These are phyloP conservation scores for Siniperca knerii DNA, from an alignment of 2,113 vertebrate species.

Conservation along the genomic window DNA sequence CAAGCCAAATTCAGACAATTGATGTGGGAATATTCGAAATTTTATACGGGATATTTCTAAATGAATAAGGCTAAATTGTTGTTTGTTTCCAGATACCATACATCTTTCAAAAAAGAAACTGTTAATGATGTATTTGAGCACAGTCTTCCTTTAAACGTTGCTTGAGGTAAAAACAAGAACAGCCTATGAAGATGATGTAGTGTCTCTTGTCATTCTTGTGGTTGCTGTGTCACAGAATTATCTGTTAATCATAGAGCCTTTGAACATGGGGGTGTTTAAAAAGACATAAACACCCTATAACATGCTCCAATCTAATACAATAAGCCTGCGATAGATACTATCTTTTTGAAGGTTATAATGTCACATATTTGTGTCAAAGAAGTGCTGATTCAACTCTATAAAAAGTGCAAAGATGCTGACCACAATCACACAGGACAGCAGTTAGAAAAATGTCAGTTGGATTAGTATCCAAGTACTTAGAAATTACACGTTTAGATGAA, in stretches of 20 bases:
- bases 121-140: not conserved
- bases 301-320: not conserved
- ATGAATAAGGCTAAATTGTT: not conserved
- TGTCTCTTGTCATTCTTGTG: not conserved
- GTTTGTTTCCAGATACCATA: not conserved
- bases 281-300: not conserved
- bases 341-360: not conserved
- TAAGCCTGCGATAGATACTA: not conserved
- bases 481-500: not conserved
- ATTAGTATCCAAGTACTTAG: not conserved
- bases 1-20: not conserved
- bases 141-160: not conserved
- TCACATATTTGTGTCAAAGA: not conserved
- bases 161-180: not conserved
- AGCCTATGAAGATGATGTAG: not conserved
- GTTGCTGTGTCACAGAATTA: not conserved
- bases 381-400: too few relatives aligned
- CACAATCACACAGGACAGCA: not conserved
- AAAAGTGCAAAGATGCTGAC: not conserved
- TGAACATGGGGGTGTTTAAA: not conserved
- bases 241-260: constrained; percentile 2
- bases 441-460: too few relatives aligned
- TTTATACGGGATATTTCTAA: not conserved
- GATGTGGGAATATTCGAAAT: not conserved
- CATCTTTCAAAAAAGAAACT: too few relatives aligned